Base-by-base conservation (phyloP, 2,888 invertebrate species). In the Folsomia candida region DNA sequence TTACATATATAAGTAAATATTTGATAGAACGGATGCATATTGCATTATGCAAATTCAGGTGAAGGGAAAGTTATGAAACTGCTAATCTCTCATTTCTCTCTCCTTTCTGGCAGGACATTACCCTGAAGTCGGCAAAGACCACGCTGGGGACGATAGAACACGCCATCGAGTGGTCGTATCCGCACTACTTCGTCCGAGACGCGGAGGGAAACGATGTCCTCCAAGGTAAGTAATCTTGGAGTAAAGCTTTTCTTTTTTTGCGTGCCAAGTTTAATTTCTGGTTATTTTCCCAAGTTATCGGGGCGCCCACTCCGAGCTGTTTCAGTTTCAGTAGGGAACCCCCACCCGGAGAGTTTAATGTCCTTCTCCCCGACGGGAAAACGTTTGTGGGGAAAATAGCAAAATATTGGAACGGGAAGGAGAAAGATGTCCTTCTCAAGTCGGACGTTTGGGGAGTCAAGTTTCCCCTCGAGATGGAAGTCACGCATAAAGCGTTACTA, bases 391-490 rank as follows among this genome's bases (percentile, higher is more conserved):
- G 76, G 28, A 76, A 73, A 71, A 76, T 76, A 67, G 76, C 76
- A 67, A 76, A 76, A 69, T 76, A 76, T 68, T 72, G 74, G 74
- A 74, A 70, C 64, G 72, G 71, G 4, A 74, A 76, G 28, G 76
- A 76, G 22, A 74, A 76, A 24, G 74, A 74, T 57, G 70, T 72
- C n/a, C 51, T 68, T n/a, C 64, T 68, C 51, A 68, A 68, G 57
- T 64, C 67, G 1, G 76, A 76, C 54, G 74, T 76, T 69, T 76
- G 76, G 76, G 76, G 76, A 25, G 76, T 76, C 59, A 72, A 71
- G 58, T 76, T 76, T 62, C 74, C 74, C 11, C 3, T 71, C 4
- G 72, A 74, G 11, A 76, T 76, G 76, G 69, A 72, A 70, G 76
- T 76, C 18, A 69, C 69, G 57, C 74, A 74, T 14, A 76, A 76